Conservation (phyloP, 2,888 invertebrate genomes). For the Hydropsyche betteni region DNA sequence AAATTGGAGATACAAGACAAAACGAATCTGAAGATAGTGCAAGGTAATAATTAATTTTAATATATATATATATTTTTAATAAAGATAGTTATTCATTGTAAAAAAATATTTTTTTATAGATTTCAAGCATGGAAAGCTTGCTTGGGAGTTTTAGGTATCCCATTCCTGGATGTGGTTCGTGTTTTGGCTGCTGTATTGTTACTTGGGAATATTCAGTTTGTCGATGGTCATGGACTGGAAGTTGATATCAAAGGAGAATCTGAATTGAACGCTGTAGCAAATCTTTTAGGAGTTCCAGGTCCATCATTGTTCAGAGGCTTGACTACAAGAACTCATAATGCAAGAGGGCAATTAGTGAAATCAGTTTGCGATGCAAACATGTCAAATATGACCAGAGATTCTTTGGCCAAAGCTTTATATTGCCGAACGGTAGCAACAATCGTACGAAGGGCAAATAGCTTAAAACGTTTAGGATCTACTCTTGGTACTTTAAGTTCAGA, state of each 20-base stretch:
- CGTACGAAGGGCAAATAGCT: slow-evolving; percentile 89
- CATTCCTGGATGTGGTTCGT: slow-evolving; percentile 91
- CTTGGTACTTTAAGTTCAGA: slow-evolving; percentile 88
- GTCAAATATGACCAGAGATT: slow-evolving; percentile 89
- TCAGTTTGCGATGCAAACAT: slow-evolving; percentile 85
- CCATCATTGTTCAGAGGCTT: slow-evolving; percentile 82
- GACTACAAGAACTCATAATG: slow-evolving; percentile 82
- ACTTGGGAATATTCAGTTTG: slow-evolving; percentile 91
- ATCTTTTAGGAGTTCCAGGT: slow-evolving; percentile 77
- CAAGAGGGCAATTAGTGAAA: slow-evolving; percentile 80
- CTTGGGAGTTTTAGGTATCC: slow-evolving; percentile 89
- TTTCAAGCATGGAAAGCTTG: slow-evolving; percentile 95
- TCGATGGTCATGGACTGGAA: slow-evolving; percentile 79
- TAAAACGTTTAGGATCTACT: slow-evolving; percentile 85
- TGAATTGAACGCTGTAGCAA: slow-evolving; percentile 87
- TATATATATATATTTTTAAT: too few relatives aligned
- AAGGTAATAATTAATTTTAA: slow-evolving; percentile 54
- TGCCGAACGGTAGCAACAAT: slow-evolving; percentile 95
- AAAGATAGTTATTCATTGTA: background rate
- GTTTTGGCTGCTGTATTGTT: slow-evolving; percentile 90
- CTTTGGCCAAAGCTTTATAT: slow-evolving; percentile 90
- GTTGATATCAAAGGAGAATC: slow-evolving; percentile 83
- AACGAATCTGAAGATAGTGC: slow-evolving; percentile 77
- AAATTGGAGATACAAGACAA: slow-evolving; percentile 76
- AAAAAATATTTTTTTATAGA: slow-evolving; percentile 56